Evolutionary conservation across 2,797 vertebrate genomes (phyloP).

Genomic region (Epinephelus malabaricus): DNA sequence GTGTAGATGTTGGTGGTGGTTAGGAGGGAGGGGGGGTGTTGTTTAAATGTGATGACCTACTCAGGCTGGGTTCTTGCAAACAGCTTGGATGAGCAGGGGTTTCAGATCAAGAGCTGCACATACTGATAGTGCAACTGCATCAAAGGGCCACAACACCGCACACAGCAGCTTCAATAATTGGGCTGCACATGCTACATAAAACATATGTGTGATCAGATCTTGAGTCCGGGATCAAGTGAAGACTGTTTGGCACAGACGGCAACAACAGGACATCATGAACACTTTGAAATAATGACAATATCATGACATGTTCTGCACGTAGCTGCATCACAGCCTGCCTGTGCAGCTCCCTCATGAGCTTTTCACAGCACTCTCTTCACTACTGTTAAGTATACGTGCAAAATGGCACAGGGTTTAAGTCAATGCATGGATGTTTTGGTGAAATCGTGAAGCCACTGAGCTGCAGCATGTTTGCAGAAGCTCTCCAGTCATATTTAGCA

Average conservation of each 20-base stretch:
- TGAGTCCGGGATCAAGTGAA: neutral
- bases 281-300: neutral
- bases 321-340: neutral
- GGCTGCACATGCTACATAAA: slow-evolving; percentile 4
- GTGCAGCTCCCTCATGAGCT: neutral
- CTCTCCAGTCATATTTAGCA: slow-evolving; percentile 18
- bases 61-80: slow-evolving; percentile 18
- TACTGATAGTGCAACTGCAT: slow-evolving; percentile 35
- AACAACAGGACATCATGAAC: no score
- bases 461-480: slow-evolving; percentile 20
- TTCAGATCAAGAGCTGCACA: slow-evolving; percentile 20
- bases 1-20: slow-evolving; percentile 20
- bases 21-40: neutral
- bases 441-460: neutral
- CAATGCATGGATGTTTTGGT: neutral
- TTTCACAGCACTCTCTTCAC: neutral
- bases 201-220: neutral
- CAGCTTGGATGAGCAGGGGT: neutral
- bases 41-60: slow-evolving; percentile 30
- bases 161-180: neutral
- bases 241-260: neutral
- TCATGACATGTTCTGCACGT: neutral
- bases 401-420: neutral
- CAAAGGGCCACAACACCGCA: slow-evolving; percentile 1
- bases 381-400: neutral